Evolutionary conservation across 1,140 invertebrate genomes (phyloP), one percentile per base, ranked within the genome.

Genomic region (Calephelis nemesis): DNA sequence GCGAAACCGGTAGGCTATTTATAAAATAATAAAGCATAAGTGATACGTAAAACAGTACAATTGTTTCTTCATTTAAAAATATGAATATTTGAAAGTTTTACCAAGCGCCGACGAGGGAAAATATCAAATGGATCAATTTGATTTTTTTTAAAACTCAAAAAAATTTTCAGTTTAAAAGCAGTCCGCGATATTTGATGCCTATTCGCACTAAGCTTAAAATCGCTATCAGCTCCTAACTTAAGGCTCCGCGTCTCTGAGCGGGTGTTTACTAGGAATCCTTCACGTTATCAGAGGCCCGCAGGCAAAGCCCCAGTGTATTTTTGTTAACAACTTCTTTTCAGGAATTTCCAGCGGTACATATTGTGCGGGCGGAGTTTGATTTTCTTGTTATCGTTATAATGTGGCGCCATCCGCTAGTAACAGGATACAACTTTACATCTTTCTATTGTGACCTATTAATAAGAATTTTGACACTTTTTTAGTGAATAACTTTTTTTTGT

Each of bases 251-350:
- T 12, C 39, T 40, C 12, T 15, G 49, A 66, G 65, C 70, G 79
- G 78, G 72, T 82, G 84, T 82, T 80, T 79, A 81, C 78, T 76
- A 74, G 73, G 74, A 76, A 83, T 81, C 80, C 82, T 71, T 63
- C 70, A 72, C 72, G 81, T 90, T 90, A 90, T 90, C 88, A 73
- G 68, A 72, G 68, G 65, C 79, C 81, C 81, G 81, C 88, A 90
- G 88, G 85, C 88, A 72, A 67, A 65, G 71, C 73, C 69, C 71
- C 76, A 63, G 67, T 78, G 84, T 87, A 90, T 88, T 90, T 90
- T 90, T 88, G 82, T 83, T 85, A 90, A 88, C 86, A 87, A 88
- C 88, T 88, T 88, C 86, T 90, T 88, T 86, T 81, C 79, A 87
- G 62, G 74, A 87, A 87, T 88, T 87, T 90, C 80, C 83, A 71